Evolutionary conservation across 2,888 invertebrate genomes (phyloP), one percentile per base, ranked within the genome.

Genomic region (Aquatica leii): DNA sequence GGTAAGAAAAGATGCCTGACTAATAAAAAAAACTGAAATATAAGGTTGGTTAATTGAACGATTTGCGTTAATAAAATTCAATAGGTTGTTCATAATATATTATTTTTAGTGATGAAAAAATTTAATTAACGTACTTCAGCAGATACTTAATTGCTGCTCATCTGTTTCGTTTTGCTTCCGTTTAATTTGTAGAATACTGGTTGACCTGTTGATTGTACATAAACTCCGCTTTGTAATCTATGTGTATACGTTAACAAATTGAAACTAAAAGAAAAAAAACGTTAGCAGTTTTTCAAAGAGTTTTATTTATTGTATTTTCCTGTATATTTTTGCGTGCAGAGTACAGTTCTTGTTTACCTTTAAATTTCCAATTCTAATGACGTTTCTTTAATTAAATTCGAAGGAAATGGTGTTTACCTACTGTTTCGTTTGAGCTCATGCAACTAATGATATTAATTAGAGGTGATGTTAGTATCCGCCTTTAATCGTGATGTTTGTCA

Each of bases 141-240:
- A 46, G 18, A 46, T 40, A 62, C 59, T 65, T 68, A 67, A 68
- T 68, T 70, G 70, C 67, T 68, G 68, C 54, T 62, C 61, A 58
- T 52, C 67, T 69, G 61, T 66, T 69, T 71, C 54, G 65, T 68
- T 69, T 71, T 69, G 67, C 64, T 67, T 68, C 65, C 62, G 59
- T 70, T 71, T 69, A 62, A 59, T 66, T 68, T 67, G 62, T 63
- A 60, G 53, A 55, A 64, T 64, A 57, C 64, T 65, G 61, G 62
- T 58, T 68, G 67, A 71, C 71, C 70, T 71, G 71, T 71, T 71
- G 71, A 71, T 71, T 67, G 67, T 63, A 68, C 66, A 70, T 67
- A 69, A 71, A 65, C 64, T 66, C 56, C 69, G 67, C 68, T 69
- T 70, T 70, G 68, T 67, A 68, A 71, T 63, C 65, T 67, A 69